Percentiles rank a stretch among this genome's conserved stretches.
Conservation (phyloP, 2,797 vertebrate species). For the Falco cherrug region DNA sequence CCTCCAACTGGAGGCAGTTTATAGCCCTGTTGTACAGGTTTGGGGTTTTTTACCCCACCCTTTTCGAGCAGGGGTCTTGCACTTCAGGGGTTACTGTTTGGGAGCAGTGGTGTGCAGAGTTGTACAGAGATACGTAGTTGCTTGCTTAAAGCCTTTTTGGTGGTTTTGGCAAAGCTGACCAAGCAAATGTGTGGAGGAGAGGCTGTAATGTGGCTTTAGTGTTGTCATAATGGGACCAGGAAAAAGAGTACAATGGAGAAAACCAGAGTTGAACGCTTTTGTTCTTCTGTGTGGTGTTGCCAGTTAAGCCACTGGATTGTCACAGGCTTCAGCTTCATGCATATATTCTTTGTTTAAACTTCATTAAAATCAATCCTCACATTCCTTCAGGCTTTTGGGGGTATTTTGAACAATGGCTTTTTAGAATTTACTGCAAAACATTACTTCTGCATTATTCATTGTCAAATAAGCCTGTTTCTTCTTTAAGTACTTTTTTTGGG, state of each 20-base stretch:
- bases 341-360: not conserved
- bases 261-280: slow-evolving; percentile 12
- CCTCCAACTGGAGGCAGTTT: not conserved
- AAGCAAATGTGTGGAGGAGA: slow-evolving; percentile 9
- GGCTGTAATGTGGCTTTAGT: slow-evolving; percentile 45
- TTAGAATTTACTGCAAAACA: not conserved
- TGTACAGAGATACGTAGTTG: accelerated
- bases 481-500: not conserved
- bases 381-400: not conserved
- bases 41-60: not conserved
- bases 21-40: too few species aligned
- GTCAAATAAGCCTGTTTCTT: not conserved
- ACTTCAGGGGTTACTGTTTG: not conserved
- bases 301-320: not conserved
- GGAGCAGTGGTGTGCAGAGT: accelerated
- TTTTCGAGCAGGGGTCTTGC: not conserved
- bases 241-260: not conserved
- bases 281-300: not conserved
- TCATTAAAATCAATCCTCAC: not conserved
- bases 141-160: not conserved
- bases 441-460: not conserved
- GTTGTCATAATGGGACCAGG: slow-evolving; percentile 66
- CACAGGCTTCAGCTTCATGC: not conserved
- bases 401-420: not conserved
- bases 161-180: not conserved